Conservation (phyloP, 2,797 vertebrate species). For the Lerista edwardsae region DNA sequence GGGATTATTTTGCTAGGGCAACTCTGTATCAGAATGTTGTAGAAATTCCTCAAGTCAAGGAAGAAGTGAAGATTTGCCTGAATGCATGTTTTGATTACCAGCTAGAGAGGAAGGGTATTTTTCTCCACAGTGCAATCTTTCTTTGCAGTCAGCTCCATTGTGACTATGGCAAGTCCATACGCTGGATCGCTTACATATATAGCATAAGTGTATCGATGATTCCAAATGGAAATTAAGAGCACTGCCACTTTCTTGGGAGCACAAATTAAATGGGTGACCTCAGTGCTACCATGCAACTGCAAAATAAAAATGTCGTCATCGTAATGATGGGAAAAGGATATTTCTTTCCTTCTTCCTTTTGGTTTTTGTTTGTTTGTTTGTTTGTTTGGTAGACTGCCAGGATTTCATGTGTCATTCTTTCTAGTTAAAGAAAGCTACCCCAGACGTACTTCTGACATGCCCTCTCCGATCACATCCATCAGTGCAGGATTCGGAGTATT, state of each 20-base stretch:
- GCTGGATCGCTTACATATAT: conserved; percentile 66
- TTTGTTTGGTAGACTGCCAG: conserved; percentile 67
- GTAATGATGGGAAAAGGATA: conserved; percentile 51
- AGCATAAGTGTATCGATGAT: conserved; percentile 42
- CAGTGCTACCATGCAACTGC: conserved; percentile 44
- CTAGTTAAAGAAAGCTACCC: conserved; percentile 61
- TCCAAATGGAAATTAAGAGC: conserved; percentile 46
- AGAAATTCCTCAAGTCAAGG: conserved; percentile 54
- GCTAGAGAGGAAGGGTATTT: conserved; percentile 55
- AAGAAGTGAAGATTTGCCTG: conserved; percentile 32
- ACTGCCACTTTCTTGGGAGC: conserved; percentile 43
- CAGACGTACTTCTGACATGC: conserved; percentile 58
- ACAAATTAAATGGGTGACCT: conserved; percentile 34
- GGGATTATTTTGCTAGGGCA: conserved; percentile 36
- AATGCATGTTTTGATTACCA: conserved; percentile 46
- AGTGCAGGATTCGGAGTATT: conserved; percentile 54
- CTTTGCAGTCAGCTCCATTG: conserved; percentile 47
- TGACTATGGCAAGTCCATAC: conserved; percentile 36
- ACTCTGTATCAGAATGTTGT: conserved; percentile 35
- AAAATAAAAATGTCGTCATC: conserved; percentile 61
- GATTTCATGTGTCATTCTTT: conserved; percentile 61
- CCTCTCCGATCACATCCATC: conserved; percentile 57
- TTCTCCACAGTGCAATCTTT: conserved; percentile 39
- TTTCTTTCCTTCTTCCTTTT: conserved; percentile 5
- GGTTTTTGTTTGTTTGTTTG: too few relatives aligned